phyloP scores from a whole-genome alignment of 2,888 invertebrate species.

The Cheilosia soror region DNA sequence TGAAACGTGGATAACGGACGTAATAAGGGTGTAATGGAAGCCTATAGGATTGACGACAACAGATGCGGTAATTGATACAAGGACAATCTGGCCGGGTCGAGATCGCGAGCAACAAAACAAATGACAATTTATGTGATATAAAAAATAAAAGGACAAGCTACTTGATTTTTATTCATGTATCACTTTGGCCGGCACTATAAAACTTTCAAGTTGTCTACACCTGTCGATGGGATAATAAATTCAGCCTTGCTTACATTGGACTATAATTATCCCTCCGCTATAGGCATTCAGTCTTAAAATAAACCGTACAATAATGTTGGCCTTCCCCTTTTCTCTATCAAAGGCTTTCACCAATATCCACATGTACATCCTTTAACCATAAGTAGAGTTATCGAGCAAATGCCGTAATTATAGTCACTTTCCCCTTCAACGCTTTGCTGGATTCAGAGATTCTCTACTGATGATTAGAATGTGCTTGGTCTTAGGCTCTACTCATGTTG shows the following conservation, averaged over 20 bases:
- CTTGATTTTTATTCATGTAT: no score
- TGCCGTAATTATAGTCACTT: conserved; percentile 35
- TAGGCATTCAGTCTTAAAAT: no score
- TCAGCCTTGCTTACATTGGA: background rate
- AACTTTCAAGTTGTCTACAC: background rate
- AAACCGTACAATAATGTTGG: no score
- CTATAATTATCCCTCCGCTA: no score
- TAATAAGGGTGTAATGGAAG: conserved; percentile 31
- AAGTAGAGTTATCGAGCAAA: conserved; percentile 23
- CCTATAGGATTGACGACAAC: conserved; percentile 14
- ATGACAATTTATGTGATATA: no score
- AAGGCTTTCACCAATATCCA: background rate
- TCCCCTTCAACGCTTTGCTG: conserved; percentile 21
- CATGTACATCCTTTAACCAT: background rate
- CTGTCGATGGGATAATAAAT: conserved; percentile 16
- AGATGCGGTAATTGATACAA: conserved; percentile 43
- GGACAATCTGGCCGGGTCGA: background rate
- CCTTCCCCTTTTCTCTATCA: background rate
- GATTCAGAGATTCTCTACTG: conserved; percentile 4
- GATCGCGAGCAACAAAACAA: background rate
- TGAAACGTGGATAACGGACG: conserved; percentile 10
- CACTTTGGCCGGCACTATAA: no score
- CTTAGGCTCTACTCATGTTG: background rate
- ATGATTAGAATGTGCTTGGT: background rate
- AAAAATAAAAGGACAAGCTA: no score